phyloP scores from a whole-genome alignment of 2,113 vertebrate genomes.

The Acinonyx jubatus region DNA sequence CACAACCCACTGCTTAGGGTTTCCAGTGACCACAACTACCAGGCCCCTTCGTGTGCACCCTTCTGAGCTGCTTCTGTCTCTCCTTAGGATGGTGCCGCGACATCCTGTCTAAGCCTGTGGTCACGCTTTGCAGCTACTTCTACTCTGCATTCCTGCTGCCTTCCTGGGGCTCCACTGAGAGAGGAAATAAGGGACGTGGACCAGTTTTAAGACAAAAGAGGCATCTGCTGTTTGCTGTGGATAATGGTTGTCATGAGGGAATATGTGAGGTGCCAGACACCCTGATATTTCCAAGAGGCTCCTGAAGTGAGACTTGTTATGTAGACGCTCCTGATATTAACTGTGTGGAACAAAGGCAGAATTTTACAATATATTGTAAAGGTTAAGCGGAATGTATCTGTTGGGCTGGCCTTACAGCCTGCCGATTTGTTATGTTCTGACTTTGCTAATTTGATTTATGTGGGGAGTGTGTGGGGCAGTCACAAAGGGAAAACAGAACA shows the following conservation, averaged over 20 bases:
- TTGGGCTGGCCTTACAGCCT: not conserved
- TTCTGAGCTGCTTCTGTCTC: not conserved
- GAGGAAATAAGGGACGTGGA: not conserved
- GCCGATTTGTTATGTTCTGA: not conserved
- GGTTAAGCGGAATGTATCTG: not conserved
- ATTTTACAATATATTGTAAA: not conserved
- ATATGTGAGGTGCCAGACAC: not conserved
- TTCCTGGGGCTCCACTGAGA: not conserved
- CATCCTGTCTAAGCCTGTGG: too few relatives aligned
- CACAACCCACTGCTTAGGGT: not conserved
- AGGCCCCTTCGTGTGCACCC: not conserved
- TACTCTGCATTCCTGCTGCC: too few relatives aligned
- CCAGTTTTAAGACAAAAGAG: not conserved
- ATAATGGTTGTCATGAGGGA: not conserved
- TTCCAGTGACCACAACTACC: not conserved
- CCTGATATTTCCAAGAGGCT: not conserved
- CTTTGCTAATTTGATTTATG: not conserved
- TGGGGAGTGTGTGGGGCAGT: not conserved
- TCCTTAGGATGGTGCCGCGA: fast-evolving
- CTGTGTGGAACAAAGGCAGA: not conserved
- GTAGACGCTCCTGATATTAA: not conserved
- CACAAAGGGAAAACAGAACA: not conserved
- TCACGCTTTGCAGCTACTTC: not conserved
- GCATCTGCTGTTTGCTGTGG: not conserved
- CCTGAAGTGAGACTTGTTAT: not conserved